phyloP scores from a whole-genome alignment of 2,797 vertebrate species.

The Sebastes flavidus region DNA sequence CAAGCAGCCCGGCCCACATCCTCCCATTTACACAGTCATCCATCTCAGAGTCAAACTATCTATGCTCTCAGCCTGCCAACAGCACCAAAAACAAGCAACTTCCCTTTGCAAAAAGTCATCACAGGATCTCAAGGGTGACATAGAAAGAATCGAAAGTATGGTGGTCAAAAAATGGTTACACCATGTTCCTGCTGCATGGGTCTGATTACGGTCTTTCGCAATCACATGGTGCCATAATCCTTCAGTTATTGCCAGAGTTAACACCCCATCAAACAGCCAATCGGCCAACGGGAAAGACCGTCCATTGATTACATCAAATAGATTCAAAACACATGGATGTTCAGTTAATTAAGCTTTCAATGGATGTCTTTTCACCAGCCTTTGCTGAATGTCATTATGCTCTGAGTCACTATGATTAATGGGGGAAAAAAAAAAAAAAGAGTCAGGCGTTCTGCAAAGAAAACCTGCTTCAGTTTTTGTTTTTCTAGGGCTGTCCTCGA shows the following conservation, averaged over 20 bases:
- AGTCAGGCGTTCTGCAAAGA: neutral
- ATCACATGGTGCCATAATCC: slow-evolving; percentile 38
- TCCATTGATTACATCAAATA: neutral
- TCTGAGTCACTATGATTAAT: slow-evolving; percentile 16
- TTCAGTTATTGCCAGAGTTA: slow-evolving; percentile 10
- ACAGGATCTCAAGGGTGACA: neutral
- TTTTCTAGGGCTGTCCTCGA: no score
- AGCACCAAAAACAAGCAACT: neutral
- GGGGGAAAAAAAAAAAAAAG: neutral
- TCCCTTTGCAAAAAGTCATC: neutral
- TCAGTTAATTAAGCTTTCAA: slow-evolving; percentile 17
- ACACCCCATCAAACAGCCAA: slow-evolving; percentile 14
- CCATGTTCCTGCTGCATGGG: neutral
- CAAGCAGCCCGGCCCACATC: slow-evolving; percentile 15
- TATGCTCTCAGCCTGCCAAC: slow-evolving; percentile 1
- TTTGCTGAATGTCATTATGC: neutral
- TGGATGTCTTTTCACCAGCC: neutral
- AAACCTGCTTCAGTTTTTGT: neutral
- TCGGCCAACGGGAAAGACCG: neutral
- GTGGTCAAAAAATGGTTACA: neutral
- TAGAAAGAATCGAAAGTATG: neutral
- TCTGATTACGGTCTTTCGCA: slow-evolving; percentile 33
- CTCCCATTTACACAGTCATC: slow-evolving; percentile 32
- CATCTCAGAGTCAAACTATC: neutral
- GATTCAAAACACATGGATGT: neutral